Evolutionary conservation across 2,888 invertebrate species (phyloP), one percentile per base, ranked within the genome.

Genomic region (Drosophila rellima): DNA sequence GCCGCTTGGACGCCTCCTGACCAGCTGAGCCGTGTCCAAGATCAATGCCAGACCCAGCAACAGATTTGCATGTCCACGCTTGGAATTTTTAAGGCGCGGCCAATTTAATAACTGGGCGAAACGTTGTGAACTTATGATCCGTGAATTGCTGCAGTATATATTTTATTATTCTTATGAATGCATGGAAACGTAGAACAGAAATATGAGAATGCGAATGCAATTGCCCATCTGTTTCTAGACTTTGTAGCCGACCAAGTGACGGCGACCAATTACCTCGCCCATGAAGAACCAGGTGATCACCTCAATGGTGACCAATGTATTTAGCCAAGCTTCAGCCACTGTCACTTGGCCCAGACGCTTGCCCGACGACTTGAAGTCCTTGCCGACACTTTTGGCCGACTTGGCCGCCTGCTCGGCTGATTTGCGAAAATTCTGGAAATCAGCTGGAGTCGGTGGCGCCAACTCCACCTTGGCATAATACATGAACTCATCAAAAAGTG

Each of bases 261-360:
- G 83, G 6, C 88, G 88, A 11, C 83, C 83, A 48, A 83, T 78
- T 5, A 87, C 88, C 51, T 83, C 83, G 45, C 83, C 83, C 85
- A 83, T 81, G 17, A 60, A 83, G 75, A 83, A 83, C 83, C 83
- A 83, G 37, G 72, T 67, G 37, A 87, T 56, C 35, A 83, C 88
- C 59, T 83, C 83, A 17, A 84, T 52, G 62, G 85, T 67, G 11
- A 83, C 89, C 55, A 83, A 35, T 0, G 79, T 20, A 39, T 81
- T 81, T 0, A 83, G 82, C 83, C 83, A 83, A 15, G 55, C 70
- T 5, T 83, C 68, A 0, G 57, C 13, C 13, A 83, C 71, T 4
- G 88, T 83, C 2, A 70, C 31, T 17, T 66, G 20, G 6, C 70
- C 42, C 0, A 83, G 3, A 2, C 79, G 63, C 0, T 50, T 51